Conservation (phyloP, 2,888 invertebrate species). For the Keiferia lycopersicella region DNA sequence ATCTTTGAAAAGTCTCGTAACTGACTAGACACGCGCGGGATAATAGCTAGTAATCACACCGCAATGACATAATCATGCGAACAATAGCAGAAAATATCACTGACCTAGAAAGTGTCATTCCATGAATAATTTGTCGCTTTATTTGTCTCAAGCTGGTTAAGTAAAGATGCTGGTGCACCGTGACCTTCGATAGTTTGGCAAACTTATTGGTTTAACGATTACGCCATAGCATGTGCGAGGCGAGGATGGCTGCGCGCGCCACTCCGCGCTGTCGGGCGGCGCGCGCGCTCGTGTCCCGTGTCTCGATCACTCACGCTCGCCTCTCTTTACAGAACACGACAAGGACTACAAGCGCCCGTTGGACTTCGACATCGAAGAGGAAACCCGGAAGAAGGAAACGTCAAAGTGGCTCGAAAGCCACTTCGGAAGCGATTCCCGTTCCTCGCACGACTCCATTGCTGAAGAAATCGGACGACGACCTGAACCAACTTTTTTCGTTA, state of each 20-base stretch:
- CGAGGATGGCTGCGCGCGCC: constrained; percentile 54
- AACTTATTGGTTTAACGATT: constrained; percentile 75
- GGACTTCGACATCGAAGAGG: constrained; percentile 93
- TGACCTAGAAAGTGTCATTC: constrained; percentile 71
- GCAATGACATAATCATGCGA: constrained; percentile 43
- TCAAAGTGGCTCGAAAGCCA: constrained; percentile 96
- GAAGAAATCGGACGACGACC: constrained; percentile 83
- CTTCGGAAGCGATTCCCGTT: constrained; percentile 92
- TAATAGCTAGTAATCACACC: neutral
- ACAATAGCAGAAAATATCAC: constrained; percentile 47
- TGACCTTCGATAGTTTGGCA: constrained; percentile 78
- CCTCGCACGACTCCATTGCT: constrained; percentile 86
- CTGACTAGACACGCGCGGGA: neutral
- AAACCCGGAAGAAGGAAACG: constrained; percentile 93
- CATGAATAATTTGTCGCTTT: constrained; percentile 57
- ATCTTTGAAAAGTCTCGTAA: neutral
- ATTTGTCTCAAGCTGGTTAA: constrained; percentile 58
- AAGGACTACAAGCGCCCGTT: constrained; percentile 91
- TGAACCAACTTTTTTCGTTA: constrained; percentile 89
- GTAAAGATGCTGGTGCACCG: constrained; percentile 67
- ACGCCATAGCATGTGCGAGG: constrained; percentile 64
- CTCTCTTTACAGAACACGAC: constrained; percentile 82
- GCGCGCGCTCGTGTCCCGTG: constrained; percentile 59
- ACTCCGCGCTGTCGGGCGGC: constrained; percentile 55
- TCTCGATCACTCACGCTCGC: constrained; percentile 25